A percentile compares a stretch with the other conserved stretches of the same genome.
Conservation (phyloP, 1,140 invertebrate species). For the Lasioglossum baleicum region DNA sequence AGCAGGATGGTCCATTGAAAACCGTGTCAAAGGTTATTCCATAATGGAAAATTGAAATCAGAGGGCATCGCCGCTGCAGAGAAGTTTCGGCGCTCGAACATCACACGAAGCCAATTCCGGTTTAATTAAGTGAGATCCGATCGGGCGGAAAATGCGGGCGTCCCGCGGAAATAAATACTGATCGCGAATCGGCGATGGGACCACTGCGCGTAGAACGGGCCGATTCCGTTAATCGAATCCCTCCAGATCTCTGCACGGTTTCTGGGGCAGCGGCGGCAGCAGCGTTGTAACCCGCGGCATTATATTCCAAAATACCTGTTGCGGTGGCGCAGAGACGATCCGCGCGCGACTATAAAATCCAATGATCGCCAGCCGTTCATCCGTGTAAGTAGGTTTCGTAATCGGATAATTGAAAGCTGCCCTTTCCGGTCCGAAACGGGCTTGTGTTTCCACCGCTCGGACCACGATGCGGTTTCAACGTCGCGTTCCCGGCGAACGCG, state of each 20-base stretch:
- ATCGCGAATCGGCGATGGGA: too few species aligned
- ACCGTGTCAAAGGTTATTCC: constrained; percentile 12
- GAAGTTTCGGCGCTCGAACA: constrained; percentile 16
- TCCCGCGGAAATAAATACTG: constrained; percentile 22
- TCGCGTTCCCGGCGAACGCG: too few species aligned
- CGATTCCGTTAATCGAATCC: constrained; percentile 32
- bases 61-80: background rate
- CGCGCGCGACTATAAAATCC: constrained; percentile 22
- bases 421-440: too few species aligned
- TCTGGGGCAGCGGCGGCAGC: background rate
- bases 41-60: constrained; percentile 25
- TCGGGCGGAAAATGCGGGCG: constrained; percentile 31
- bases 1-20: constrained; percentile 1
- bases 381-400: constrained; percentile 15
- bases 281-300: constrained; percentile 16
- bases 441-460: too few species aligned
- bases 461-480: too few species aligned
- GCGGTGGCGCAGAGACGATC: background rate
- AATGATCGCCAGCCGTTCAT: constrained; percentile 13
- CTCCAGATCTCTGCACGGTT: background rate
- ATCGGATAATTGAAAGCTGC: constrained; percentile 28
- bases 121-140: constrained; percentile 45
- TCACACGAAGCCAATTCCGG: constrained; percentile 25
- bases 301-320: constrained; percentile 46
- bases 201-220: too few species aligned